These are phyloP conservation scores for Chinchilla lanigera DNA, from an alignment of 2,113 vertebrate genomes.

Conservation along the genomic window DNA sequence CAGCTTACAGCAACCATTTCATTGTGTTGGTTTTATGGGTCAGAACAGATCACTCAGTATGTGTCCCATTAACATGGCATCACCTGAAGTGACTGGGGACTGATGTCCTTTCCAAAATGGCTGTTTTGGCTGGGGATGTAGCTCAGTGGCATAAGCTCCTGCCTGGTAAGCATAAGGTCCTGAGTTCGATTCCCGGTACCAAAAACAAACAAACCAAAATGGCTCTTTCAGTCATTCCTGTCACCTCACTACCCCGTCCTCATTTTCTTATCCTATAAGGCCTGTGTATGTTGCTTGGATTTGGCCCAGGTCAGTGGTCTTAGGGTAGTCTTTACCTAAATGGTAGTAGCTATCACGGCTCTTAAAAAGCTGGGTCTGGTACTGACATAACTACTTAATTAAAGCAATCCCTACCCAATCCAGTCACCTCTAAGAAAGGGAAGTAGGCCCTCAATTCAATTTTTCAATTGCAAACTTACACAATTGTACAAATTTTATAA, in stretches of 20 bases:
- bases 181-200: no score
- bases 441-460: not conserved
- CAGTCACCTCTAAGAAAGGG: not conserved
- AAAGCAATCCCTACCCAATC: not conserved
- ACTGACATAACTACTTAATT: not conserved
- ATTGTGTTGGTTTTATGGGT: not conserved
- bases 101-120: not conserved
- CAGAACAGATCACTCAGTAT: not conserved
- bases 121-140: no score
- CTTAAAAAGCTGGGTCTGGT: not conserved
- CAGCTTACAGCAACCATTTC: not conserved
- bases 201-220: no score
- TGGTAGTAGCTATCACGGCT: not conserved
- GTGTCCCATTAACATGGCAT: not conserved
- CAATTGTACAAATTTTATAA: not conserved
- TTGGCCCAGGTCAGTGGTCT: not conserved
- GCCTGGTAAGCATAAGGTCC: no score
- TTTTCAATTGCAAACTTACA: not conserved
- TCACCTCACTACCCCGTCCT: not conserved
- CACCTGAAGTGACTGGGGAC: not conserved
- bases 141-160: no score
- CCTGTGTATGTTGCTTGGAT: not conserved
- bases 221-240: not conserved
- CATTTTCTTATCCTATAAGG: not conserved
- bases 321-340: not conserved